Base-by-base conservation (phyloP, 2,888 invertebrate species). In the Andrena bicolor region DNA sequence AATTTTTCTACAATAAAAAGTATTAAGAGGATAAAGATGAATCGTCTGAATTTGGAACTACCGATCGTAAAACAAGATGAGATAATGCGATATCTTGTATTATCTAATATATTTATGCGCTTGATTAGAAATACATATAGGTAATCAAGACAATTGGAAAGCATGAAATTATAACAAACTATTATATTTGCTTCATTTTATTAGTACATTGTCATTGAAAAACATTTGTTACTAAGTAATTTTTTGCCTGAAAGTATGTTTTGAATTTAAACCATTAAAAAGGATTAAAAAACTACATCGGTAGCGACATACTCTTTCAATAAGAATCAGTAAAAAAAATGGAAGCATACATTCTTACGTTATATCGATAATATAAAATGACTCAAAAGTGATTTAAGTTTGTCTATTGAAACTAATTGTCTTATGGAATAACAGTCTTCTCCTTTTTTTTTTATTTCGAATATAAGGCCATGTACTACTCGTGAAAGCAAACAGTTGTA, bases 161-260 rank as follows among this genome's bases (percentile, higher is more conserved):
- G n/a, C 35, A 49, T 7, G 10, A 26, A 56, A 49, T 80, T 80
- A 72, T 80, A 72, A 66, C 35, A 80, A 80, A 80, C 61, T 66
- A 72, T 80, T 74, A 58, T 80, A 68, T 80, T 61, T 72, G 10
- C n/a, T 72, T 71, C 80, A 35, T 49, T 80, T 80, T 53, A 64
- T 72, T 56, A 63, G n/a, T 80, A 80, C 80, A 80, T 65, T 41
- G 61, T 53, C 10, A 66, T 72, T 63, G 13, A 61, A 49, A 80
- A 49, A 80, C 53, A 68, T 80, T 66, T 35, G 8, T 63, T 68
- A 63, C 16, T 80, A 72, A 80, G 72, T 80, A 80, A 80, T 72
- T 80, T 80, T 23, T 61, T 66, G 66, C 48, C 72, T 72, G 80
- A 80, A 72, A 53, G 48, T 79, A 28, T 56, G 8, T 32, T 41